Evolutionary conservation across 2,888 invertebrate species (phyloP), one percentile per base, ranked within the genome.

Genomic region (Ornithoptera priamus): DNA sequence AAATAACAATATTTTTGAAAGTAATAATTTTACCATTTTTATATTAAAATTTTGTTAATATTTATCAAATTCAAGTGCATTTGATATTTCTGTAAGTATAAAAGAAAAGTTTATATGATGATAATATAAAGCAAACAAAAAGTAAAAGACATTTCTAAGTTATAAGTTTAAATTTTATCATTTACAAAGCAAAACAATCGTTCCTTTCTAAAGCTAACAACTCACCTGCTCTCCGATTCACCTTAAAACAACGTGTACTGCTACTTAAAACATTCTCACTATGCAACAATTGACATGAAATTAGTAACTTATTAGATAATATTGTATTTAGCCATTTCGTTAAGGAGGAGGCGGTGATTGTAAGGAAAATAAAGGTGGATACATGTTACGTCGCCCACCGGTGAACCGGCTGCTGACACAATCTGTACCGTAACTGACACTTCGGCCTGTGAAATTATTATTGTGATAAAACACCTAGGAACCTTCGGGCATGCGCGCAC

Each of bases 241-340:
- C 75, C 76, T 81, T 82, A 80, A 79, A 84, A 84, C 79, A 81
- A 82, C 74, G 73, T 76, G 72, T 75, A 75, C 77, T 84, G 81
- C 75, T 75, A 74, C 78, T 68, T 75, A 84, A 80, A 80, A 76
- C 80, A 81, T 83, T 83, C 76, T 80, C 84, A 87, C 85, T 85
- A 78, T 74, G 85, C 81, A 86, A 87, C 84, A 90, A 90, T 90
- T 90, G 89, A 91, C 88, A 83, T 80, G 73, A 78, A 84, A 80
- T 77, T 75, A 80, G 78, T 73, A 78, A 82, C 79, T 83, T 75
- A 74, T 73, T 74, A 70, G 73, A 64, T 75, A 73, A 66, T 71
- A 69, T 74, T 71, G 72, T 71, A 61, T 73, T 75, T 75, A 82
- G 77, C 80, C 78, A 79, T 84, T 84, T 79, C 75, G 78, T 79